These are phyloP conservation scores for Thereva unica DNA, from an alignment of 2,888 invertebrate genomes.

Conservation along the genomic window DNA sequence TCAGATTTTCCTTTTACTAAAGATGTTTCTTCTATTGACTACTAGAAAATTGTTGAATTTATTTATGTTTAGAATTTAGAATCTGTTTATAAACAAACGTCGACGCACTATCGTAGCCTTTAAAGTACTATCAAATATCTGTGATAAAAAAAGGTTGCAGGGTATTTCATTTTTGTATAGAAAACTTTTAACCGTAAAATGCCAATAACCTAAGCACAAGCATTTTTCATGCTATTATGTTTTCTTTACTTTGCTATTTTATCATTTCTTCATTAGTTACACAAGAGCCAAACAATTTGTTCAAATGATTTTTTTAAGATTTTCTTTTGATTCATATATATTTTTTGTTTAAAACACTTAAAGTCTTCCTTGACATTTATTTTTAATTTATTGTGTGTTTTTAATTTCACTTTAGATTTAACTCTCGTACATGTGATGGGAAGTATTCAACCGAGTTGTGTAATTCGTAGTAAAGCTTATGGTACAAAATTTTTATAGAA, in stretches of 20 bases:
- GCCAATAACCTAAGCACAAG: constrained; percentile 6
- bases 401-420: constrained; percentile 15
- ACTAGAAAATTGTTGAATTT: too few relatives aligned
- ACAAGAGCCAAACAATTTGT: too few relatives aligned
- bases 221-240: neutral
- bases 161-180: constrained; percentile 28
- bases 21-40: too few relatives aligned
- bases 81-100: neutral
- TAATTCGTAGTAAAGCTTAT: constrained; percentile 24
- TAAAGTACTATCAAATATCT: constrained; percentile 25
- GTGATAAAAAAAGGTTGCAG: constrained; percentile 21
- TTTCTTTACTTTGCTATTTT: neutral
- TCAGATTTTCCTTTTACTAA: too few relatives aligned
- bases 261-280: too few relatives aligned
- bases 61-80: too few relatives aligned
- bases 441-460: constrained; percentile 29
- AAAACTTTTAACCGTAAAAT: constrained; percentile 7
- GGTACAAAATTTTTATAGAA: constrained; percentile 31
- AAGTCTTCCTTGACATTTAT: constrained; percentile 13
- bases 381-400: constrained; percentile 18
- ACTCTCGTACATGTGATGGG: constrained; percentile 10
- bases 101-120: constrained; percentile 17
- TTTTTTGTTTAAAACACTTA: constrained; percentile 5
- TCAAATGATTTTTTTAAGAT: too few relatives aligned
- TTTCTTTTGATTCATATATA: neutral